Percentiles rank a stretch among this genome's conserved stretches.
phyloP scores from a whole-genome alignment of 2,797 vertebrate species.

The Loris lydekkerianus region DNA sequence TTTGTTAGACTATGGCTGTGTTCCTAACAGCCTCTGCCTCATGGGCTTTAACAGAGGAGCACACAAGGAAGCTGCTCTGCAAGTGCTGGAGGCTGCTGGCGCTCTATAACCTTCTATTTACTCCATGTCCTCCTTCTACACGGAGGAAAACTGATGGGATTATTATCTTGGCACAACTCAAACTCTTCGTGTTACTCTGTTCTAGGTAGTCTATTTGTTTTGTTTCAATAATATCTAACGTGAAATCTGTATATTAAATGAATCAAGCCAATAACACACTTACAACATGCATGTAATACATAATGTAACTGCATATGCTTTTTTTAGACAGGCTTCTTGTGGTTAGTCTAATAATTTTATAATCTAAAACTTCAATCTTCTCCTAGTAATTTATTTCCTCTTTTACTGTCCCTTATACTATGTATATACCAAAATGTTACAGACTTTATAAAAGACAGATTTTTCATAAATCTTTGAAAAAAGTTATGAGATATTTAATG shows the following conservation, averaged over 20 bases:
- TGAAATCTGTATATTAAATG: constrained; percentile 29
- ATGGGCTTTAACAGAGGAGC: not conserved
- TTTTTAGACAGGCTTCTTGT: not conserved
- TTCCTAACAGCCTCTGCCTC: not conserved
- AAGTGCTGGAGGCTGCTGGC: not conserved
- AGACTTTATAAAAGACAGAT: not conserved
- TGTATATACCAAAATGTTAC: not conserved
- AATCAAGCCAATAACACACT: constrained; percentile 36
- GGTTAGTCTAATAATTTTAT: not conserved
- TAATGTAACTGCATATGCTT: not conserved
- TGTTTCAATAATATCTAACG: not conserved
- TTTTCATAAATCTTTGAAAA: not conserved
- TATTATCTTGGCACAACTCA: not conserved
- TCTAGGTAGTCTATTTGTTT: not conserved
- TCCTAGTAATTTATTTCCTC: not conserved
- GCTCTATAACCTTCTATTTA: not conserved
- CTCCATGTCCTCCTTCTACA: not conserved
- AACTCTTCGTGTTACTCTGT: not conserved
- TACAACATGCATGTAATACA: not conserved
- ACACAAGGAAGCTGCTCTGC: not conserved
- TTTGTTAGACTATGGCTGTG: not conserved
- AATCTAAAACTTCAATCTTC: not conserved
- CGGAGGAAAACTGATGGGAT: not conserved
- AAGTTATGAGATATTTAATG: not conserved
- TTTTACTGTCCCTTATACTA: not conserved